Evolutionary conservation across 2,888 invertebrate genomes (phyloP).

Genomic region (Schizotus pectinicornis): DNA sequence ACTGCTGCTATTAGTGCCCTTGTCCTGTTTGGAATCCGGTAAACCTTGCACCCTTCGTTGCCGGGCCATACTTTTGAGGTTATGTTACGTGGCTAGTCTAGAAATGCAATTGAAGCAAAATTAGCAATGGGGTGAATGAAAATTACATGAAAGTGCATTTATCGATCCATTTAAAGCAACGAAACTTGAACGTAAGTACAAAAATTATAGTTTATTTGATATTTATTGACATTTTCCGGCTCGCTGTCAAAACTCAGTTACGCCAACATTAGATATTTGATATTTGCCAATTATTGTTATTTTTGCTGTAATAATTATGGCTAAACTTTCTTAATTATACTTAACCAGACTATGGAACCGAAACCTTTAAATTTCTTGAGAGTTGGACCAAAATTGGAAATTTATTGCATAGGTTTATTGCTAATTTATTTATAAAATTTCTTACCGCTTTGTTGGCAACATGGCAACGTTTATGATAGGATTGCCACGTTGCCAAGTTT

Average conservation of each 20-base stretch:
- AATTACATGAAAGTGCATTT: neutral
- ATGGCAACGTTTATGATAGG: too few species aligned
- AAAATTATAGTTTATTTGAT: neutral
- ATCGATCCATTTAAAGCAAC: neutral
- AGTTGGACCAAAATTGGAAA: too few species aligned
- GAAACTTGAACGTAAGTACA: neutral
- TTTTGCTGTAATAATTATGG: too few species aligned
- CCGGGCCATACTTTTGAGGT: constrained; percentile 29
- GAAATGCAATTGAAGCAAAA: neutral
- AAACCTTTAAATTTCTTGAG: too few species aligned
- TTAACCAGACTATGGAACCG: too few species aligned
- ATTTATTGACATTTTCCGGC: neutral
- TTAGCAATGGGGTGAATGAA: neutral
- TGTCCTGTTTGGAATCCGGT: constrained; percentile 38
- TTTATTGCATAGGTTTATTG: too few species aligned
- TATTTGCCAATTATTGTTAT: too few species aligned
- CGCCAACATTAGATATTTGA: neutral
- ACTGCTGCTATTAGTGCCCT: constrained; percentile 54
- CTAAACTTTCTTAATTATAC: too few species aligned
- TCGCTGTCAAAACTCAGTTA: neutral
- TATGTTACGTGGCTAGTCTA: neutral
- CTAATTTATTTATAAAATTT: too few species aligned
- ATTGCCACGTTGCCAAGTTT: too few species aligned
- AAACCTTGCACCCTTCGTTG: constrained; percentile 18
- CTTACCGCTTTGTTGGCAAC: too few species aligned